A percentile compares a stretch with the other conserved stretches of the same genome.
These are phyloP conservation scores for Melanotaenia maccullochi DNA, from an alignment of 2,797 vertebrate species.

Conservation along the genomic window DNA sequence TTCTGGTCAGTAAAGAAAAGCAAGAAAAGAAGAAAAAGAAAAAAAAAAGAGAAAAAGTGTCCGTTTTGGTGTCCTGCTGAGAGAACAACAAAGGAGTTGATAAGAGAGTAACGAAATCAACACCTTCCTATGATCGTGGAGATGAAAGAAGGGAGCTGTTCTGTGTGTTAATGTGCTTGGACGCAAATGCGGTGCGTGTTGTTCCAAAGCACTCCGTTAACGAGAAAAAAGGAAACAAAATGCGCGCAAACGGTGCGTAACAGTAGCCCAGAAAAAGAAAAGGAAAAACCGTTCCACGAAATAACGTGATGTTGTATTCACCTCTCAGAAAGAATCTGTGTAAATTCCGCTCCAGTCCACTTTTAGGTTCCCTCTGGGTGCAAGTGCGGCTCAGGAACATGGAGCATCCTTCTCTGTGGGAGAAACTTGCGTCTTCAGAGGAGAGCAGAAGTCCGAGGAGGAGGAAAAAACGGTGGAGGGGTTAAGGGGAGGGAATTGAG, in stretches of 20 bases:
- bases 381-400: constrained; percentile 78
- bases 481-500: constrained; percentile 11
- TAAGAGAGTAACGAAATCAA: constrained; percentile 71
- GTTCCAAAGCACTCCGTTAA: constrained; percentile 39
- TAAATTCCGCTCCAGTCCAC: constrained; percentile 65
- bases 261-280: constrained; percentile 46
- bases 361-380: constrained; percentile 82
- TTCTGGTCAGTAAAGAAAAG: constrained; percentile 51
- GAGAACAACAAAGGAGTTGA: constrained; percentile 66
- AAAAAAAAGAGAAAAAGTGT: constrained; percentile 43
- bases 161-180: constrained; percentile 65
- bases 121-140: constrained; percentile 54
- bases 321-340: constrained; percentile 68
- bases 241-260: constrained; percentile 67
- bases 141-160: constrained; percentile 34
- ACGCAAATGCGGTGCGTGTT: constrained; percentile 30
- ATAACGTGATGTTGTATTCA: constrained; percentile 46
- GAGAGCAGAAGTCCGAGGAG: constrained; percentile 68
- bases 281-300: constrained; percentile 48
- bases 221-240: neutral
- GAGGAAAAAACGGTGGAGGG: constrained; percentile 54
- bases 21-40: neutral
- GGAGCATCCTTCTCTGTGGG: constrained; percentile 81
- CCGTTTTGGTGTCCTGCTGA: constrained; percentile 62
- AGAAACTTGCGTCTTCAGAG: constrained; percentile 73